These are phyloP conservation scores for Myotis daubentonii DNA, from an alignment of 2,797 vertebrate genomes.

Conservation along the genomic window DNA sequence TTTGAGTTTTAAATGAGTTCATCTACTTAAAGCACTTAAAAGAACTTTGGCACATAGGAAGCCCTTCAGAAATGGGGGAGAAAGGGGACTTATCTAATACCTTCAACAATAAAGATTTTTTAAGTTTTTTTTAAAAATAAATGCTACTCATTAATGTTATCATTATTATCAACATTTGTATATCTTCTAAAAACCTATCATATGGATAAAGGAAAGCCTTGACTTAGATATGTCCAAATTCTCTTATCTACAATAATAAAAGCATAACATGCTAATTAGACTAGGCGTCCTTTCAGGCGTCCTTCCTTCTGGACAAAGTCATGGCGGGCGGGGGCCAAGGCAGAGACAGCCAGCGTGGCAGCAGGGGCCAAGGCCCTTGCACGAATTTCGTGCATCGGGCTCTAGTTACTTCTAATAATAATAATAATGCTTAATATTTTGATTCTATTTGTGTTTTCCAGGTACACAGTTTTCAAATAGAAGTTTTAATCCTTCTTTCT, in stretches of 20 bases:
- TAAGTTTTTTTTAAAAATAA: neutral
- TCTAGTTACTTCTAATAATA: neutral
- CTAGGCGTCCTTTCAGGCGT: fast-evolving
- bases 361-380: too few species aligned
- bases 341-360: too few species aligned
- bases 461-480: neutral
- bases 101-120: too few species aligned
- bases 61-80: neutral
- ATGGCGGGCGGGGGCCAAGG: fast-evolving
- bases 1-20: neutral
- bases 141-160: neutral
- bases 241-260: neutral
- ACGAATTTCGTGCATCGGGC: too few species aligned
- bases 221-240: neutral
- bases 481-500: neutral
- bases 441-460: neutral
- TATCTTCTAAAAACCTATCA: neutral
- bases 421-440: neutral
- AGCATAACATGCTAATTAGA: too few species aligned
- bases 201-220: neutral
- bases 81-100: too few species aligned
- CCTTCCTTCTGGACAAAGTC: too few species aligned
- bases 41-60: neutral
- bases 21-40: neutral
- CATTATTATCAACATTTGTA: neutral